Evolutionary conservation across 2,888 invertebrate species (phyloP).

Genomic region (Neoascia interrupta): DNA sequence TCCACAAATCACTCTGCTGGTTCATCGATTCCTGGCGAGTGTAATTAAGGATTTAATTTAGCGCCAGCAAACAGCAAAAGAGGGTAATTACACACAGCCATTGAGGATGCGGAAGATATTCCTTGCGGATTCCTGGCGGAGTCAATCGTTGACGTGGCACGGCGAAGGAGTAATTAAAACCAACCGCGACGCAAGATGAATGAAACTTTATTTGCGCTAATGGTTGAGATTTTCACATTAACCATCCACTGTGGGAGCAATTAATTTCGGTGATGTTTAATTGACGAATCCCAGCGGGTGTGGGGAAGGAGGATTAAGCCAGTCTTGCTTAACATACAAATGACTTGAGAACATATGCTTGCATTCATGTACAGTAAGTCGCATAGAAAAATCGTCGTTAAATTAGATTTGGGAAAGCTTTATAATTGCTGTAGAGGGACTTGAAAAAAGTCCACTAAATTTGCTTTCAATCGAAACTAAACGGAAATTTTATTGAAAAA

Average conservation of each 20-base stretch:
- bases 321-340: too few relatives aligned
- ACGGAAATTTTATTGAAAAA: too few relatives aligned
- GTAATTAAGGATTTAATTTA: conserved; percentile 65
- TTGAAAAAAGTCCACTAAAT: too few relatives aligned
- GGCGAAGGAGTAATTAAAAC: conserved; percentile 56
- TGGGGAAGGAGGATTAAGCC: not conserved
- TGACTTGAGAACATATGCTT: too few relatives aligned
- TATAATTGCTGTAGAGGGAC: too few relatives aligned
- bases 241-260: conserved; percentile 35
- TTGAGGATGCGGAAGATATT: not conserved
- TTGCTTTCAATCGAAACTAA: too few relatives aligned
- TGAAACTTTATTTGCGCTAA: conserved; percentile 66
- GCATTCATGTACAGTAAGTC: too few relatives aligned
- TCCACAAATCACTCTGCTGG: not conserved
- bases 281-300: not conserved
- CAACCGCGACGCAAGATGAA: conserved; percentile 61
- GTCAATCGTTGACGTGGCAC: conserved; percentile 38
- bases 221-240: conserved; percentile 62
- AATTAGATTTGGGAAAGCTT: too few relatives aligned
- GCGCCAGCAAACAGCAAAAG: conserved; percentile 44
- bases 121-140: conserved; percentile 20
- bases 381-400: too few relatives aligned
- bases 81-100: conserved; percentile 52
- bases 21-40: conserved; percentile 53
- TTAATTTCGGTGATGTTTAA: conserved; percentile 45